phyloP scores from a whole-genome alignment of 1,140 invertebrate species.

The Formica selysi region DNA sequence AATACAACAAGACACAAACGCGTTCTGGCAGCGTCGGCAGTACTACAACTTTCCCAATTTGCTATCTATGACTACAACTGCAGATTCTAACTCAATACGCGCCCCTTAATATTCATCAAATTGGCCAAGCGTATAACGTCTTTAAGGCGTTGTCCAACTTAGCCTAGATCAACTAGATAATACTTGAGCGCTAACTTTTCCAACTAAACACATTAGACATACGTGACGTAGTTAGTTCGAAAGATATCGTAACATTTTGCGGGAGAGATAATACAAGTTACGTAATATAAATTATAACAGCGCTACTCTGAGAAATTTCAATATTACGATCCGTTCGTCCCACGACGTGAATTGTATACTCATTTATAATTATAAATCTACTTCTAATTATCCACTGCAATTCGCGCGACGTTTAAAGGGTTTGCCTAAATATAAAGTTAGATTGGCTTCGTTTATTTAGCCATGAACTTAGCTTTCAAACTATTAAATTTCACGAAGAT shows the following conservation, averaged over 20 bases:
- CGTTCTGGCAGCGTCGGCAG: slow-evolving; percentile 60
- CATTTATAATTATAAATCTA: slow-evolving; percentile 26
- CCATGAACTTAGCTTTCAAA: not conserved
- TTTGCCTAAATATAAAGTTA: slow-evolving; percentile 15
- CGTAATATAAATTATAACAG: slow-evolving; percentile 26
- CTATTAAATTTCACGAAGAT: slow-evolving; percentile 6
- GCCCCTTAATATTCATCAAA: slow-evolving; percentile 79
- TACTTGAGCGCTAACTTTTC: slow-evolving; percentile 52
- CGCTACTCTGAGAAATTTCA: not conserved
- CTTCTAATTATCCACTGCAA: slow-evolving; percentile 14
- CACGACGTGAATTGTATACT: not conserved
- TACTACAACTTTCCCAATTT: slow-evolving; percentile 80
- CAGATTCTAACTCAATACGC: slow-evolving; percentile 76
- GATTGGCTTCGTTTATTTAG: not conserved
- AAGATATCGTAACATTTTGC: slow-evolving; percentile 11
- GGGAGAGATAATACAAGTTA: slow-evolving; percentile 1
- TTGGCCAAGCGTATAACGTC: slow-evolving; percentile 53
- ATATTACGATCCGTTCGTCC: not conserved
- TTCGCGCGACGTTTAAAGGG: not conserved
- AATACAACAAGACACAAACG: slow-evolving; percentile 79
- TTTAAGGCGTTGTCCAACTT: slow-evolving; percentile 54
- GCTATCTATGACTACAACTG: slow-evolving; percentile 77
- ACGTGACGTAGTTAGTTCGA: slow-evolving; percentile 39
- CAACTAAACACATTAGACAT: slow-evolving; percentile 57
- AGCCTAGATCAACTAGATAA: slow-evolving; percentile 57